Percentiles rank a stretch among this genome's conserved stretches.
Conservation (phyloP, 2,113 vertebrate species). For the Platysternon megacephalum region DNA sequence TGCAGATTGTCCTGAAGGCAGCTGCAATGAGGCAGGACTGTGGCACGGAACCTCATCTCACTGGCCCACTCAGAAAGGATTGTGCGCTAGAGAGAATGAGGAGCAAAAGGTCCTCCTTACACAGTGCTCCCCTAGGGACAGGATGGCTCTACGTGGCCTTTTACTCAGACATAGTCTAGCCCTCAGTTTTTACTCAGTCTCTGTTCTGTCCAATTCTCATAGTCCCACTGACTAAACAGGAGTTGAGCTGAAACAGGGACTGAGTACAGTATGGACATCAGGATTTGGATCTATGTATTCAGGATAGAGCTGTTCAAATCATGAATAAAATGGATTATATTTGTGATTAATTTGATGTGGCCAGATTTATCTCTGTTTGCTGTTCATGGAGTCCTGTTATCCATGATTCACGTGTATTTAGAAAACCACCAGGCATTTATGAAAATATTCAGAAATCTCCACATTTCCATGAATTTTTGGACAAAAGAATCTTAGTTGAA, state of each 20-base stretch:
- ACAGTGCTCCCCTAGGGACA: too few relatives aligned
- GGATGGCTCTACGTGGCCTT: neutral
- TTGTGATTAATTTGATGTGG: neutral
- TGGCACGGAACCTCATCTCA: neutral
- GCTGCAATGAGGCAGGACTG: neutral
- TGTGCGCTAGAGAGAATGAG: neutral
- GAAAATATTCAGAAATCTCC: neutral
- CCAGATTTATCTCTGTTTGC: neutral
- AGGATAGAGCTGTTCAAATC: neutral
- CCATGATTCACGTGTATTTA: neutral
- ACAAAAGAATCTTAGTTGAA: neutral
- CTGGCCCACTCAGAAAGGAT: neutral
- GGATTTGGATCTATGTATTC: neutral
- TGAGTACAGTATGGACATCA: neutral
- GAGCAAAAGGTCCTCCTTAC: neutral
- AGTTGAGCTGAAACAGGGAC: too few relatives aligned
- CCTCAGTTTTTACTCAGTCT: neutral
- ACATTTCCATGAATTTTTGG: neutral
- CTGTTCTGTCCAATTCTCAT: neutral
- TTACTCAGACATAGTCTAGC: neutral
- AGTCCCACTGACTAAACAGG: neutral
- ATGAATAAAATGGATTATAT: neutral
- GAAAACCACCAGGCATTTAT: neutral
- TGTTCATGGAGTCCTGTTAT: neutral
- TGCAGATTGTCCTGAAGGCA: neutral